Evolutionary conservation across 2,797 vertebrate genomes (phyloP), one percentile per base, ranked within the genome.

Genomic region (Acrocephalus scirpaceus): DNA sequence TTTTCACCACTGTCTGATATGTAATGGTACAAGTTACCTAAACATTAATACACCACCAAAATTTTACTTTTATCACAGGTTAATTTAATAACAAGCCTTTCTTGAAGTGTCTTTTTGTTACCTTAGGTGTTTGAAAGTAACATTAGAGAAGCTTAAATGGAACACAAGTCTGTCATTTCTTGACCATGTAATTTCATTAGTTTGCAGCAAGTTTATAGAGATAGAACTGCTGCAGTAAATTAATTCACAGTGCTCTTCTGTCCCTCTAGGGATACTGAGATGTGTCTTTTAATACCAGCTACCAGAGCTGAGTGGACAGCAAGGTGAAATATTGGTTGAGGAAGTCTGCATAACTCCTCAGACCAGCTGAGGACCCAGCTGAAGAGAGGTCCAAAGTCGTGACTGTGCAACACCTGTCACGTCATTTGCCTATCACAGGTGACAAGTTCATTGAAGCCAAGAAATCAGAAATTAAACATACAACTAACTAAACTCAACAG

Each of bases 121-220:
- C 58, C 73, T 53, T 64, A 67, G 48, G n/a, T 85, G 34, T 89
- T 67, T 86, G 56, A 94, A 91, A 83, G 40, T 57, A 56, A 27
- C 19, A 22, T 90, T 88, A 76, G 79, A 89, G 11, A 27, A 90
- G 44, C 26, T 76, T 61, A 79, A 77, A 44, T 25, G 11, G 71
- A 92, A 61, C 40, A 51, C 51, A 44, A 80, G 45, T 75, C 66
- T 91, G 75, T 90, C 86, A 70, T 84, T 86, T 38, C 34, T 86
- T 95, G 80, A 91, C 92, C 92, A 32, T 85, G 32, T 94, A 89
- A 95, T 94, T 95, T 95, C 90, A 94, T 92, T 96, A 92, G 50
- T 95, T 86, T 90, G 45, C 82, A 83, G 74, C 73, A 95, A 83
- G 92, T 86, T 71, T 78, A 22, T 81, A 57, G 88, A 83, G 67